Evolutionary conservation across 2,888 invertebrate genomes (phyloP).

Genomic region (Bimastos eiseni): DNA sequence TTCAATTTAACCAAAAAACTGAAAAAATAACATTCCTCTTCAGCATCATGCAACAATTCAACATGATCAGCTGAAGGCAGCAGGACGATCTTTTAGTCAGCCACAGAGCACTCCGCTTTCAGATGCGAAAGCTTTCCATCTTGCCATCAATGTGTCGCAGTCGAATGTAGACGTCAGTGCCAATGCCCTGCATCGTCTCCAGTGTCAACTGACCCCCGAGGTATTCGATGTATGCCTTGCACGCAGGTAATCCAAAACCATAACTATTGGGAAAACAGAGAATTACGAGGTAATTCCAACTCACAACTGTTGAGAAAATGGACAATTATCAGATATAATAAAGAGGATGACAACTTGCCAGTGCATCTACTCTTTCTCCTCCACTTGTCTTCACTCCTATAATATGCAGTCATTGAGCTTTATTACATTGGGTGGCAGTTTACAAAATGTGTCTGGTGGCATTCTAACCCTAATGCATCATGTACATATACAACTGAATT

Average conservation of each 20-base stretch:
- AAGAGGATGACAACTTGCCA: neutral
- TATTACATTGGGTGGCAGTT: too few species aligned
- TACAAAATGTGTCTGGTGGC: too few species aligned
- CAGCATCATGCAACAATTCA: neutral
- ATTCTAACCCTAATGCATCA: too few species aligned
- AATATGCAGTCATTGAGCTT: too few species aligned
- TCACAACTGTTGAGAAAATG: slow-evolving; percentile 61
- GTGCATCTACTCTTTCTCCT: too few species aligned
- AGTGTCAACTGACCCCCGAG: slow-evolving; percentile 65
- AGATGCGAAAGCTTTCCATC: slow-evolving; percentile 61
- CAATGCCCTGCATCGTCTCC: slow-evolving; percentile 67
- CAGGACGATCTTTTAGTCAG: neutral
- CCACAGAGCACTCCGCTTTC: neutral
- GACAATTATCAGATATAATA: neutral
- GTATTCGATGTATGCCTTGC: slow-evolving; percentile 66
- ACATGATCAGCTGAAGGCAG: neutral
- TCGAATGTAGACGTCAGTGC: slow-evolving; percentile 67
- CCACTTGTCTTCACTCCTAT: too few species aligned
- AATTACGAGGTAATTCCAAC: slow-evolving; percentile 65
- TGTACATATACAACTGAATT: too few species aligned
- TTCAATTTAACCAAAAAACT: neutral
- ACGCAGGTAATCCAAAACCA: slow-evolving; percentile 67
- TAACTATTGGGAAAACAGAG: slow-evolving; percentile 53
- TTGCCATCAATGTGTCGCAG: slow-evolving; percentile 66
- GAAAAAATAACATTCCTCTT: neutral